Evolutionary conservation across 2,113 vertebrate species (phyloP), one percentile per base, ranked within the genome.

Genomic region (Oriolus oriolus): DNA sequence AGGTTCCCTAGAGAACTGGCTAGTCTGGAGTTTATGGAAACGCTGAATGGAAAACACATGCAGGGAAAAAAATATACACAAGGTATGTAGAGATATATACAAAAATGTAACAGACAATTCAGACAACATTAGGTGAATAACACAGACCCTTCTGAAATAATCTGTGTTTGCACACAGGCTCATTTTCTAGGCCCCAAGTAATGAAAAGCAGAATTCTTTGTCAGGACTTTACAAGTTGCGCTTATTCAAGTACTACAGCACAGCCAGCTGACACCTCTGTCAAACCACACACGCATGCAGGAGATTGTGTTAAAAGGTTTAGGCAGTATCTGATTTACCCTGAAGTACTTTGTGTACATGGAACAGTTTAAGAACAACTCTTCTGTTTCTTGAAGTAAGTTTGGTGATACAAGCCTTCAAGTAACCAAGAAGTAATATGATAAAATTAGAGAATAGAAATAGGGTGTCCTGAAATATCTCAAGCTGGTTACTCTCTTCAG

Each of bases 1-100:
- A 99, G 98, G 98, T 99, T 99, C 92, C 98, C 98, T 96, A 99
- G 98, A 80, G 99, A 99, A 98, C 97, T 98, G 98, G 99, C 98
- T 98, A 99, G 98, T 95, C 99, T 98, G 75, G 99, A 99, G 98
- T 98, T 98, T 95, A 98, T 98, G 95, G 98, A 98, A 97, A 98
- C 84, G 97, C 99, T 99, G 97, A 92, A 96, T 90, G 88, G 97
- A 90, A 97, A 96, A 98, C 95, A 98, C 86, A 97, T 75, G 95
- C 5, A 50, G 57, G 83, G 91, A 81, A 89, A 94, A 84, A 90
- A 92, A 92, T 42, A 97, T 53, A 98, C 3, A 96, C 45, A 77
- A 82, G 42, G 69, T 94, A 89, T 61, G 93, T 85, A 96, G 53
- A 92, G 50, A 94, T 50, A 84, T 3, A 61, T 41, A 69, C 2